Evolutionary conservation across 2,888 invertebrate species (phyloP), one percentile per base, ranked within the genome.

Genomic region (Cataglyphis albicans): DNA sequence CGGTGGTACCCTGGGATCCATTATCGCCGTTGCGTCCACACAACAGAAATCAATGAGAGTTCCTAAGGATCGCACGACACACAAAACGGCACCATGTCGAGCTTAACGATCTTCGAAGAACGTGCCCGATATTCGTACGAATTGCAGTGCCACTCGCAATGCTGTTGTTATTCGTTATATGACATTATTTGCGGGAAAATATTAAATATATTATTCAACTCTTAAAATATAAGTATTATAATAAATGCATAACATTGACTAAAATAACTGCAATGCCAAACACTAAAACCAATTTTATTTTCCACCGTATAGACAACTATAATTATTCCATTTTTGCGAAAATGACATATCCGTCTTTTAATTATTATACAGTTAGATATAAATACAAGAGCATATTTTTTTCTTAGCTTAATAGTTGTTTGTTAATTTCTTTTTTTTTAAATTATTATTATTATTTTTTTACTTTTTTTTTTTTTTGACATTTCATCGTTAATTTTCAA

Each of bases 1-100:
- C 18, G 52, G 61, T n/a, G 72, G 74, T 75, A 82, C 63, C 76
- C 72, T 4, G 32, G 18, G 12, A 78, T 48, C 61, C 44, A 75
- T 70, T 84, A 82, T 57, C 41, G n/a, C 38, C 59, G 29, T 25
- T 44, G 52, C 38, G 57, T 57, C 72, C 35, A 61, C 48, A 61
- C 38, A 63, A 72, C 38, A 75, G 35, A 44, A 48, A 74, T 81
- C 74, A 63, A 74, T 74, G 38, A 38, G 44, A 55, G 35, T 35
- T 48, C 29, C 25, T 65, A 48, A 74, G 41, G n/a, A 48, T 12
- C 48, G 38, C 35, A 63, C 15, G 21, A 64, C 48, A 48, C 21
- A 18, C 5, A 35, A 32, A 70, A 55, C 52, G 55, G 29, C 9
- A 29, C 1, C 75, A 65, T 21, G 48, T 64, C 15, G 44, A 48